phyloP scores from a whole-genome alignment of 2,888 invertebrate species.

The Stomorhina lunata region DNA sequence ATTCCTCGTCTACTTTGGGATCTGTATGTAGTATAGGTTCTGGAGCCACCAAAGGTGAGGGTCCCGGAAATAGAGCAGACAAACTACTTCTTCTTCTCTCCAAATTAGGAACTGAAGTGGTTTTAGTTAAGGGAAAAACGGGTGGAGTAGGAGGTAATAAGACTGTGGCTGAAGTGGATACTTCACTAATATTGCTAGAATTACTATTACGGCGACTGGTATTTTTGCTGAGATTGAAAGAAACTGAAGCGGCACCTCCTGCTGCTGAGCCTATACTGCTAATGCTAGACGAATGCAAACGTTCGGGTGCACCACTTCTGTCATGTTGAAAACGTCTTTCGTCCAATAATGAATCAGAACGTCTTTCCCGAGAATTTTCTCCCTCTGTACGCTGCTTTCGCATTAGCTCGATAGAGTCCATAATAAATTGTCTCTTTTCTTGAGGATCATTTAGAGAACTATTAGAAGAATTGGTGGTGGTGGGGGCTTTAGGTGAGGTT shows the following conservation, averaged over 20 bases:
- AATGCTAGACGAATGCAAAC: constrained; percentile 73
- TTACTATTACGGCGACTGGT: constrained; percentile 73
- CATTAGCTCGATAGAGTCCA: constrained; percentile 74
- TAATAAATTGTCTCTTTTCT: constrained; percentile 66
- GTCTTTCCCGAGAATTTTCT: constrained; percentile 67
- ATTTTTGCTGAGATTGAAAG: constrained; percentile 67
- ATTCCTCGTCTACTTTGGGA: constrained; percentile 65
- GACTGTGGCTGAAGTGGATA: constrained; percentile 21
- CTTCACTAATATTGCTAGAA: constrained; percentile 69
- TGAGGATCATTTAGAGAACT: constrained; percentile 15
- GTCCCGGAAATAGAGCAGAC: constrained; percentile 73
- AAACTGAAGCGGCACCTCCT: constrained; percentile 51
- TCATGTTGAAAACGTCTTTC: constrained; percentile 65
- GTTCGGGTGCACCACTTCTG: constrained; percentile 74
- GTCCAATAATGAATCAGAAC: constrained; percentile 70
- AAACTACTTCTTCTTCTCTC: constrained; percentile 73
- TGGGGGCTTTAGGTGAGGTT: constrained; percentile 7
- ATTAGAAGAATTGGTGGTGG: constrained; percentile 26
- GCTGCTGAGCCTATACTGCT: constrained; percentile 73
- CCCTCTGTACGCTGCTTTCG: constrained; percentile 71
- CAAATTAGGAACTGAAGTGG: constrained; percentile 74
- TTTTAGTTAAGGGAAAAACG: constrained; percentile 76
- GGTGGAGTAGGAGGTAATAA: constrained; percentile 56
- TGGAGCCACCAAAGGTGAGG: constrained; percentile 72
- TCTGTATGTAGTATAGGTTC: constrained; percentile 73